A percentile compares a stretch with the other conserved stretches of the same genome.
Conservation (phyloP, 2,888 invertebrate genomes). For the Crossocerus cetratus region DNA sequence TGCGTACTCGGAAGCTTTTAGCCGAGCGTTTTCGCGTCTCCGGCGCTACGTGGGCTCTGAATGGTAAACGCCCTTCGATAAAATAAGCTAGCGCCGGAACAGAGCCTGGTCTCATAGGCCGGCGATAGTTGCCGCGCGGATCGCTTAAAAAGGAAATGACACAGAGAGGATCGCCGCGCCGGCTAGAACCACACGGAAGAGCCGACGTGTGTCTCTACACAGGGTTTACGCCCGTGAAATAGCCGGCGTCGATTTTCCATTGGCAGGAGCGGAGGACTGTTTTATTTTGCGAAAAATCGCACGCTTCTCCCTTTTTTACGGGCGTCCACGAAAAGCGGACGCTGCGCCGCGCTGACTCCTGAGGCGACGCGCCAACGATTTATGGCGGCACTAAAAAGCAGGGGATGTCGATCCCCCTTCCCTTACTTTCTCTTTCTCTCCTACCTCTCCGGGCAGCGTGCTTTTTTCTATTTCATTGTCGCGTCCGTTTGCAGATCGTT, state of each 20-base stretch:
- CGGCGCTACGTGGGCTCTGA: too few relatives aligned
- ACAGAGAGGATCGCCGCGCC: too few relatives aligned
- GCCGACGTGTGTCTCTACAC: too few relatives aligned
- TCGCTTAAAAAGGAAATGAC: too few relatives aligned
- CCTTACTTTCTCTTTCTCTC: conserved; percentile 16
- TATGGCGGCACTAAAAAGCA: conserved; percentile 42
- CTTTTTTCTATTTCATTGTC: conserved; percentile 12
- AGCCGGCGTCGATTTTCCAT: conserved; percentile 50
- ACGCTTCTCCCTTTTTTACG: conserved; percentile 26
- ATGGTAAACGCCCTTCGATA: too few relatives aligned
- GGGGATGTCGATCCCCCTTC: conserved; percentile 24
- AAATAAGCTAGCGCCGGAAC: too few relatives aligned
- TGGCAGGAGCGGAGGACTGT: conserved; percentile 29
- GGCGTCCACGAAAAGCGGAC: not conserved
- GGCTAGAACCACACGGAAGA: too few relatives aligned
- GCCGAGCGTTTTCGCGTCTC: too few relatives aligned
- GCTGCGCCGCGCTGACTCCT: conserved; percentile 11
- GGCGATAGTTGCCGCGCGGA: too few relatives aligned
- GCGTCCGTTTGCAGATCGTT: conserved; percentile 19
- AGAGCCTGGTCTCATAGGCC: too few relatives aligned
- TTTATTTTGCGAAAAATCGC: conserved; percentile 51
- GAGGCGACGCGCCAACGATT: conserved; percentile 40
- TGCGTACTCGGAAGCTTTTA: too few relatives aligned
- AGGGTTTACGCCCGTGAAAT: too few relatives aligned
- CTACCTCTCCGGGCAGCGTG: not conserved